Conservation (phyloP, 2,113 vertebrate species). For the Cyphomyrus plagiostoma region DNA sequence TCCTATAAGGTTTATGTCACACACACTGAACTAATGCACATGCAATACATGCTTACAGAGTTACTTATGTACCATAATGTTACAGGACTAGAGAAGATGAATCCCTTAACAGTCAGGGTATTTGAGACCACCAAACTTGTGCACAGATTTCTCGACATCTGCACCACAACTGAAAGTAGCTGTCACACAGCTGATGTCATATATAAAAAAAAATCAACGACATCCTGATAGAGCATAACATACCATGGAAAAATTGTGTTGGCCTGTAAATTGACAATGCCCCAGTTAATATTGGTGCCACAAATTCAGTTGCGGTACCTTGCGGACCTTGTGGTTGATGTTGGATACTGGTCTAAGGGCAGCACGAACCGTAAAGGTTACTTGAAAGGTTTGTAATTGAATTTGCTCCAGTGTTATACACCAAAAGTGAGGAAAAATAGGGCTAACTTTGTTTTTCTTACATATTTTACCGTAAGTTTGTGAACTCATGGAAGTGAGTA, state of each 20-base stretch:
- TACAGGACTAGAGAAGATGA: constrained; percentile 8
- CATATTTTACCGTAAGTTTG: background rate
- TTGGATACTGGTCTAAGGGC: background rate
- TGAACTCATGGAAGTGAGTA: background rate
- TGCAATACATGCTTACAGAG: too few species aligned
- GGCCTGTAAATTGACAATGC: background rate
- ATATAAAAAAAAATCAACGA: background rate
- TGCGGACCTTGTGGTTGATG: background rate
- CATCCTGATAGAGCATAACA: background rate
- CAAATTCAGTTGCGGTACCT: background rate
- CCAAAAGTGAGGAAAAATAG: background rate
- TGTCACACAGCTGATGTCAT: constrained; percentile 1
- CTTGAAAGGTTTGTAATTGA: background rate
- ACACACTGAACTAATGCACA: background rate
- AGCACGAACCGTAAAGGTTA: background rate
- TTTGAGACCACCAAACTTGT: background rate
- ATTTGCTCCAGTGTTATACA: background rate
- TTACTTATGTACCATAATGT: background rate
- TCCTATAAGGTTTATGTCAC: background rate
- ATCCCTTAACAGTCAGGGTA: background rate
- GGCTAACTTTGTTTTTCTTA: background rate
- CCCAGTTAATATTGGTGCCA: background rate
- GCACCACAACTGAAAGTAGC: background rate
- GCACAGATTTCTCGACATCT: background rate
- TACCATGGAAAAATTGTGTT: background rate